Evolutionary conservation across 2,113 vertebrate genomes (phyloP).

Genomic region (Megaleporinus macrocephalus): DNA sequence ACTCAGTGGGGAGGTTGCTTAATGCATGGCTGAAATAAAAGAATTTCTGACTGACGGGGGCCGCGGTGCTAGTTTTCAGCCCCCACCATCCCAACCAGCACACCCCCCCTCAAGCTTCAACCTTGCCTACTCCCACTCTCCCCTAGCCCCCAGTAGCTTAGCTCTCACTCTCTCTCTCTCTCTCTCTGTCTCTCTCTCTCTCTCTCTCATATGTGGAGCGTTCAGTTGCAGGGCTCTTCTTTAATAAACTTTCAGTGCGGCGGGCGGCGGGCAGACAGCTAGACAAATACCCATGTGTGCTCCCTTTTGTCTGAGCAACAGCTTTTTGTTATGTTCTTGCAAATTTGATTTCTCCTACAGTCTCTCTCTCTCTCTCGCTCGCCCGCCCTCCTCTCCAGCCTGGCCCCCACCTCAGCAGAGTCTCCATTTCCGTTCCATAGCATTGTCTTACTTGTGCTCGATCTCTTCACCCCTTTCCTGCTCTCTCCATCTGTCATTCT

Average conservation of each 20-base stretch:
- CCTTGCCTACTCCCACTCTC: slow-evolving; percentile 56
- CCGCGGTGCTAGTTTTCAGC: slow-evolving; percentile 83
- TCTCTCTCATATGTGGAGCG: slow-evolving; percentile 81
- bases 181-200: too few species aligned
- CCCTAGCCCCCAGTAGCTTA: slow-evolving; percentile 90
- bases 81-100: slow-evolving; percentile 51
- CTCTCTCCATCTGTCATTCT: slow-evolving; percentile 67
- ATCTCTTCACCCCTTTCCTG: slow-evolving; percentile 49
- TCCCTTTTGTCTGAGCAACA: slow-evolving; percentile 76
- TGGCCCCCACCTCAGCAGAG: slow-evolving; percentile 3
- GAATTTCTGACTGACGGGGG: slow-evolving; percentile 97
- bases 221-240: slow-evolving; percentile 89
- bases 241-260: slow-evolving; percentile 93
- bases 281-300: slow-evolving; percentile 80
- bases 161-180: slow-evolving; percentile 89
- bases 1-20: slow-evolving; percentile 98
- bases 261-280: slow-evolving; percentile 88
- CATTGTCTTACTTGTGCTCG: slow-evolving; percentile 15
- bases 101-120: slow-evolving; percentile 64
- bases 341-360: slow-evolving; percentile 84
- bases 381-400: slow-evolving; percentile 64
- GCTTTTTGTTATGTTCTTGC: slow-evolving; percentile 84
- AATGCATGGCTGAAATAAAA: slow-evolving; percentile 99
- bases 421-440: neutral
- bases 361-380: slow-evolving; percentile 68